Evolutionary conservation across 1,140 invertebrate genomes (phyloP).

Genomic region (Aphelinus certus): DNA sequence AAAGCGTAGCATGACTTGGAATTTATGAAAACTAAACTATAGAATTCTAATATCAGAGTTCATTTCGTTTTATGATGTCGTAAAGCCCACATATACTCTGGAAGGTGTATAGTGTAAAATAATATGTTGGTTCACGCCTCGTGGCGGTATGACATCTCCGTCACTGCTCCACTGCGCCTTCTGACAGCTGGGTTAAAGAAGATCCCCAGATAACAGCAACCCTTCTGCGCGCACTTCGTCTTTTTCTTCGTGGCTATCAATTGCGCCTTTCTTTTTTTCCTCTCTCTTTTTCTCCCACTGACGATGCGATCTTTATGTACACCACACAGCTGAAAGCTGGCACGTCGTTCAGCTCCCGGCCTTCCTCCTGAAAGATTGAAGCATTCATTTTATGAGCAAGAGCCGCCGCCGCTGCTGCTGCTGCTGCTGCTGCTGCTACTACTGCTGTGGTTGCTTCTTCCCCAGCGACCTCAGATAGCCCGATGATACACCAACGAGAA

Average conservation of each 20-base stretch:
- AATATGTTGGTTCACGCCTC: constrained; percentile 3
- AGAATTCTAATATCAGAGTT: constrained; percentile 58
- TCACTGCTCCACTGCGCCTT: background rate
- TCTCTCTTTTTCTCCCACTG: too few relatives aligned
- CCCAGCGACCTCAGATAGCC: background rate
- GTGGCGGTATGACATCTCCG: background rate
- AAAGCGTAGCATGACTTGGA: constrained; percentile 25
- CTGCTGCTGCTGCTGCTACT: too few relatives aligned
- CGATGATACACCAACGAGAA: background rate
- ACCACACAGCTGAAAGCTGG: background rate
- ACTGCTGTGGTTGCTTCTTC: too few relatives aligned
- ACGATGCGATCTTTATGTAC: background rate
- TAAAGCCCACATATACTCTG: constrained; percentile 49
- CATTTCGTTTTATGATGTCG: constrained; percentile 56
- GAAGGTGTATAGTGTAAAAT: constrained; percentile 50
- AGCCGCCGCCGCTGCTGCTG: background rate
- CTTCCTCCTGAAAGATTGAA: background rate
- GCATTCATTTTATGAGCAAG: background rate
- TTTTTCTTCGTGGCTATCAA: background rate
- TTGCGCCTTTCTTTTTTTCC: too few relatives aligned
- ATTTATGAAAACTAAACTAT: constrained; percentile 58
- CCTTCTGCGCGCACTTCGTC: background rate
- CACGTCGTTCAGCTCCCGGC: background rate
- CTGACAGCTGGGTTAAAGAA: background rate
- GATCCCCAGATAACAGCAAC: background rate